Evolutionary conservation across 2,797 vertebrate species (phyloP).

Genomic region (Amblyraja radiata): DNA sequence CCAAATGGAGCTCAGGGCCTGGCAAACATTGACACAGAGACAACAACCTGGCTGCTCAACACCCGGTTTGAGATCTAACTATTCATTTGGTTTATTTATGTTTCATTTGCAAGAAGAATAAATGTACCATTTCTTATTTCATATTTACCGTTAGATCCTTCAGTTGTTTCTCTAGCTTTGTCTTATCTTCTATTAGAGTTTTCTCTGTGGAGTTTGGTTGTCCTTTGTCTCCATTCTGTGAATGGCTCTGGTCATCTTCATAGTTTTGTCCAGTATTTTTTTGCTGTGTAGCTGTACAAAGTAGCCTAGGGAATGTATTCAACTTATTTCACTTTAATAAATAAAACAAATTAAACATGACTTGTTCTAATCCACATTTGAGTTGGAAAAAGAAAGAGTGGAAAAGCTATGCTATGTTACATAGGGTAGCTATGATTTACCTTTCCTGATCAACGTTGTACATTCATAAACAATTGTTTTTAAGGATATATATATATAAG

Average conservation of each 20-base stretch:
- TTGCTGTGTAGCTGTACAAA: slow-evolving; percentile 81
- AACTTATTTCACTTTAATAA: neutral
- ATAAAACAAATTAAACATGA: neutral
- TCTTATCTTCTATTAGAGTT: slow-evolving; percentile 69
- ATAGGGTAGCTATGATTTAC: too few species aligned
- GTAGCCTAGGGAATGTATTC: slow-evolving; percentile 55
- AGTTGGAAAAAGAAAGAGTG: neutral
- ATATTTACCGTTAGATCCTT: slow-evolving; percentile 76
- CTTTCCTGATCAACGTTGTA: too few species aligned
- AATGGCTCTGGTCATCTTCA: slow-evolving; percentile 64
- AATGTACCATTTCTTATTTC: neutral
- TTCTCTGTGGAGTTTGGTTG: slow-evolving; percentile 63
- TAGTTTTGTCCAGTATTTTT: slow-evolving; percentile 63
- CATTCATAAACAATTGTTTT: too few species aligned
- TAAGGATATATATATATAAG: too few species aligned
- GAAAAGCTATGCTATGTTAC: too few species aligned
- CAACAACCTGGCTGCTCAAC: too few species aligned
- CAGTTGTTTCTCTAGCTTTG: slow-evolving; percentile 77
- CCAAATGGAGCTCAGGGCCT: too few species aligned
- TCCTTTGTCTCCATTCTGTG: slow-evolving; percentile 54
- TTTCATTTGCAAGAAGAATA: too few species aligned
- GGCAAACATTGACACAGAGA: too few species aligned
- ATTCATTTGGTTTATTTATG: too few species aligned
- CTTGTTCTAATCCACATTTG: neutral
- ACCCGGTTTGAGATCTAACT: too few species aligned